A percentile compares a stretch with the other conserved stretches of the same genome.
phyloP scores from a whole-genome alignment of 2,888 invertebrate genomes.

The Bruchidius siliquastri region DNA sequence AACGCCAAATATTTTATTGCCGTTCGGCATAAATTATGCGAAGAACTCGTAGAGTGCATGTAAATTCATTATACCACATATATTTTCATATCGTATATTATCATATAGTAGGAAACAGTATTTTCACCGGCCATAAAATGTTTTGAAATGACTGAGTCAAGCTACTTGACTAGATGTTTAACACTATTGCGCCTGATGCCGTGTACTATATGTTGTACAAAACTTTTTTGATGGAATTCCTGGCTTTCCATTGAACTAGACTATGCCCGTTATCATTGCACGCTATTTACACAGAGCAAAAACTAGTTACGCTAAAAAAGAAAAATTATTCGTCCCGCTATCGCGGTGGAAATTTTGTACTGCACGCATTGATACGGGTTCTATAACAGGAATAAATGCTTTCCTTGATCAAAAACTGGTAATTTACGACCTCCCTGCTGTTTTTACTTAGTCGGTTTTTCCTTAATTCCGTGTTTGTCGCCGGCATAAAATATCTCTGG shows the following conservation, averaged over 20 bases:
- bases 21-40: too few relatives aligned
- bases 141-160: too few relatives aligned
- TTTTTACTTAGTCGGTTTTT: neutral
- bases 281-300: neutral
- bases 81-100: too few relatives aligned
- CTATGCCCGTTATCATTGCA: neutral
- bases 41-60: too few relatives aligned
- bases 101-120: too few relatives aligned
- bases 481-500: constrained; percentile 25
- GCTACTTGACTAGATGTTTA: too few relatives aligned
- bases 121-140: too few relatives aligned
- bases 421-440: neutral
- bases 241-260: neutral
- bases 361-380: neutral
- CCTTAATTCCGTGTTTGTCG: neutral
- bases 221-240: neutral
- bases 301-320: neutral
- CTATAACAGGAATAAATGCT: neutral
- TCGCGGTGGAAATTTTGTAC: neutral
- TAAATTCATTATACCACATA: too few relatives aligned
- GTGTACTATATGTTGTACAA: neutral
- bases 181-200: too few relatives aligned
- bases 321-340: neutral
- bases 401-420: neutral
- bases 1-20: too few relatives aligned